Evolutionary conservation across 2,797 vertebrate genomes (phyloP).

Genomic region (Holocentrus rufus): DNA sequence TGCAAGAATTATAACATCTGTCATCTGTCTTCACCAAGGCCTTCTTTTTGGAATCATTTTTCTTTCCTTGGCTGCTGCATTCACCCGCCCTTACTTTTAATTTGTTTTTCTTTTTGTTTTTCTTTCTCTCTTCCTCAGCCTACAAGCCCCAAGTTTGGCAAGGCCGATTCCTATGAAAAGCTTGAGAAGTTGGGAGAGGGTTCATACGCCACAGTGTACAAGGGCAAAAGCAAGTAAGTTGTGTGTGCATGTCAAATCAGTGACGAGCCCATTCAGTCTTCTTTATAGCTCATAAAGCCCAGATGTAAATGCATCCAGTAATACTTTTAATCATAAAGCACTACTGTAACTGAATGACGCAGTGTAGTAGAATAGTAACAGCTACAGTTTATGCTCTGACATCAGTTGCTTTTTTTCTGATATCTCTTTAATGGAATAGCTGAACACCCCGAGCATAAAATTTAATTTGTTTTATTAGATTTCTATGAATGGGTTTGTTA

Average conservation of each 20-base stretch:
- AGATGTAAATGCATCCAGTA: conserved; percentile 35
- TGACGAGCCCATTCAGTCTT: conserved; percentile 11
- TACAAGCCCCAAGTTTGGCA: conserved; percentile 98
- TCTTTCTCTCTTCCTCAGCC: conserved; percentile 79
- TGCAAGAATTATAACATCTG: too few species aligned
- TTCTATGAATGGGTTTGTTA: conserved; percentile 26
- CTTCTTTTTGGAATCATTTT: too few species aligned
- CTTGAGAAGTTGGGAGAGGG: conserved; percentile 97
- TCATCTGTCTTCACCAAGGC: too few species aligned
- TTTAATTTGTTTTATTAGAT: conserved; percentile 44
- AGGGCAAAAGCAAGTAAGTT: conserved; percentile 99
- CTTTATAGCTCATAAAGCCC: conserved; percentile 25
- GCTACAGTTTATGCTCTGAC: conserved; percentile 29
- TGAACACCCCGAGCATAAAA: conserved; percentile 32
- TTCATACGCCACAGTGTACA: conserved; percentile 98
- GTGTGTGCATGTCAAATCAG: conserved; percentile 11
- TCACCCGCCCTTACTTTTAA: conserved; percentile 25
- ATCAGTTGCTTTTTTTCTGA: conserved; percentile 31
- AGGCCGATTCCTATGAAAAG: conserved; percentile 98
- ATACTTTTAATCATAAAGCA: conserved; percentile 45
- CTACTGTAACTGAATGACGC: conserved; percentile 21
- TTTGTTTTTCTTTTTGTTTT: conserved; percentile 26
- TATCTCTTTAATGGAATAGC: conserved; percentile 11
- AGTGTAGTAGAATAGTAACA: conserved; percentile 34
- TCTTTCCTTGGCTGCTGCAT: conserved; percentile 40